Evolutionary conservation across 1,140 invertebrate species (phyloP).

Genomic region (Drosophila equinoxialis): DNA sequence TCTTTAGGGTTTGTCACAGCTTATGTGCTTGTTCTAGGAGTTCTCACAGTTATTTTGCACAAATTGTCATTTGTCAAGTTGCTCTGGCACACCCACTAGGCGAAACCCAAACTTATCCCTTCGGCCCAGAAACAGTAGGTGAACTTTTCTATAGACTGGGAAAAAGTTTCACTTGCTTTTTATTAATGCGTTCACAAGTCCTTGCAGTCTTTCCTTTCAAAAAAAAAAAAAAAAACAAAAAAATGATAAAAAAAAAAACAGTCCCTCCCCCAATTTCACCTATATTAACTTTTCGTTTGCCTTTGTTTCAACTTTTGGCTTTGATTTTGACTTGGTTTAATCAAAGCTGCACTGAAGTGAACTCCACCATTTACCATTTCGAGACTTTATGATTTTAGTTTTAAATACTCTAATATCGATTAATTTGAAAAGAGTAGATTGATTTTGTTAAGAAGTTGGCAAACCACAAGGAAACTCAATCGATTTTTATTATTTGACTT

Average conservation of each 20-base stretch:
- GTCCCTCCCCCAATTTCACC: neutral
- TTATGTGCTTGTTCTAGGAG: slow-evolving; percentile 19
- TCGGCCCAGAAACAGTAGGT: slow-evolving; percentile 15
- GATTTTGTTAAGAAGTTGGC: neutral
- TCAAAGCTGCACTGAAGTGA: slow-evolving; percentile 18
- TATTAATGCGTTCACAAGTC: slow-evolving; percentile 65
- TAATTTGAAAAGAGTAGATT: neutral
- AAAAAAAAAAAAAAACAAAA: slow-evolving; percentile 17
- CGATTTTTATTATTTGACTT: too few species aligned
- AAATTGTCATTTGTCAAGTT: slow-evolving; percentile 72
- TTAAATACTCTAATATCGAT: neutral
- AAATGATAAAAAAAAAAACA: slow-evolving; percentile 19
- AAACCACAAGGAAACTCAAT: too few species aligned
- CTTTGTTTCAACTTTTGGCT: slow-evolving; percentile 58
- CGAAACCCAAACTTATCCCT: slow-evolving; percentile 18
- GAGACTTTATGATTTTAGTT: slow-evolving; percentile 40
- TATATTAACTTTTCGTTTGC: slow-evolving; percentile 51
- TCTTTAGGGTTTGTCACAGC: slow-evolving; percentile 30
- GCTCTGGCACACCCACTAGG: slow-evolving; percentile 18
- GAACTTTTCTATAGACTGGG: slow-evolving; percentile 72
- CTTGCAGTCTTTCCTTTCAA: slow-evolving; percentile 52
- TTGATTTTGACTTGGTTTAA: slow-evolving; percentile 54
- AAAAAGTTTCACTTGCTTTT: slow-evolving; percentile 65
- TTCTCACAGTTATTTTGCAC: slow-evolving; percentile 39
- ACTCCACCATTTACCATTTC: slow-evolving; percentile 29